Base-by-base conservation (phyloP, 2,888 invertebrate species). In the Drosophila sordidapex region DNA sequence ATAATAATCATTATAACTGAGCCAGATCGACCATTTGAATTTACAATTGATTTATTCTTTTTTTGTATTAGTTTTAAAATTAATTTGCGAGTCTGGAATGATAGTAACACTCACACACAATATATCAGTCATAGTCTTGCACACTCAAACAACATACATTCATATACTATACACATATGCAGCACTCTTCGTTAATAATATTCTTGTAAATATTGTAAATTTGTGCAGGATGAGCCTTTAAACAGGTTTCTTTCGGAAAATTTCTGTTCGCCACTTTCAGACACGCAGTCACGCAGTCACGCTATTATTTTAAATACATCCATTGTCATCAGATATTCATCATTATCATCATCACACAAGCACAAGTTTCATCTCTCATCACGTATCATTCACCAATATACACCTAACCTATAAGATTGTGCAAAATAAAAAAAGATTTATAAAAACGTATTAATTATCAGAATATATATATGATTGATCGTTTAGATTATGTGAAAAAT, bases 201-300 rank as follows among this genome's bases (percentile, higher is more conserved):
- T 58, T 53, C 49, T 29, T 68, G 48, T 53, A 54, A 70, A 54
- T 75, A 69, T 73, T 82, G 64, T 57, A 81, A 79, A 81, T 81
- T 79, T 86, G 82, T 81, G 89, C 87, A 76, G 76, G 71, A 71
- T 74, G 60, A 80, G 43, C 49, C 43, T 61, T 40, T 38, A 18
- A 68, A 64, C 48, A 33, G 46, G 56, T 58, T 58, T 46, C 11
- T 25, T 35, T 60, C 57, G 60, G 51, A 56, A 48, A 40, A 18
- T 5, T 35, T 61, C 35, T 63, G 53, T 36, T 25, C 43, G 31
- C 29, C 48, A 61, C 35, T 54, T 40, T 72, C 73, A 80, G 58
- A 43, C 40, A 43, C 73, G 56, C 56, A 38, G 56, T 56, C 40
- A 43, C 73, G 56, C 56, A 38, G 56, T 56, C 80, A 80, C 65